phyloP scores from a whole-genome alignment of 1,140 invertebrate genomes.

The Elysia chlorotica region DNA sequence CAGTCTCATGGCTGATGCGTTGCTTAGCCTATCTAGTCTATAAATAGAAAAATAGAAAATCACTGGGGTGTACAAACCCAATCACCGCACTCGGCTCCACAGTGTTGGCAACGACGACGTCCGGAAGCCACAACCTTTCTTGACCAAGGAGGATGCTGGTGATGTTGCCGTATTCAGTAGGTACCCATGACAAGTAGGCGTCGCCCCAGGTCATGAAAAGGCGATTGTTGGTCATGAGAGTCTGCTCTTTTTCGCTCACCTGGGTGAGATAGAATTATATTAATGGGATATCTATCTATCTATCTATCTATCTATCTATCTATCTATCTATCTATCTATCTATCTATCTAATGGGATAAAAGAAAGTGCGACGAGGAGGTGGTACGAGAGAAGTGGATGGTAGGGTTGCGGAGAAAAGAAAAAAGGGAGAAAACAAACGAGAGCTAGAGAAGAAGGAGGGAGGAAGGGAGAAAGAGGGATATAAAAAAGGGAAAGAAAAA shows the following conservation, averaged over 20 bases:
- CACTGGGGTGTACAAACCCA: background rate
- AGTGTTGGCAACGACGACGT: slow-evolving; percentile 12
- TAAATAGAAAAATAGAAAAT: too few relatives aligned
- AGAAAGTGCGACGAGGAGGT: background rate
- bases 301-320: too few relatives aligned
- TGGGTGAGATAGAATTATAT: background rate
- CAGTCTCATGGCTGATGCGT: too few relatives aligned
- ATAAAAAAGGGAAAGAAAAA: background rate
- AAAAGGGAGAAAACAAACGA: background rate
- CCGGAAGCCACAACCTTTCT: slow-evolving; percentile 20
- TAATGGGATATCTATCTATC: background rate
- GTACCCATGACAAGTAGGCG: slow-evolving; percentile 19
- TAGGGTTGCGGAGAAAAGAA: background rate
- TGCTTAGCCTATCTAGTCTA: too few relatives aligned
- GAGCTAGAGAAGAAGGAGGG: background rate
- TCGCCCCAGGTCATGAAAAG: slow-evolving; percentile 17
- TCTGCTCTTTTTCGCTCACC: background rate
- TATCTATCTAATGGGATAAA: background rate
- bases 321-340: too few relatives aligned
- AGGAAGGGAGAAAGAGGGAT: background rate
- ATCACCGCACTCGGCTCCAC: background rate
- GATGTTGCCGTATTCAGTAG: background rate
- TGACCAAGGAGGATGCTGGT: background rate
- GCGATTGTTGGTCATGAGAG: background rate
- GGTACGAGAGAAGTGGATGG: background rate